phyloP scores from a whole-genome alignment of 2,113 vertebrate species.

The Serinus canaria region DNA sequence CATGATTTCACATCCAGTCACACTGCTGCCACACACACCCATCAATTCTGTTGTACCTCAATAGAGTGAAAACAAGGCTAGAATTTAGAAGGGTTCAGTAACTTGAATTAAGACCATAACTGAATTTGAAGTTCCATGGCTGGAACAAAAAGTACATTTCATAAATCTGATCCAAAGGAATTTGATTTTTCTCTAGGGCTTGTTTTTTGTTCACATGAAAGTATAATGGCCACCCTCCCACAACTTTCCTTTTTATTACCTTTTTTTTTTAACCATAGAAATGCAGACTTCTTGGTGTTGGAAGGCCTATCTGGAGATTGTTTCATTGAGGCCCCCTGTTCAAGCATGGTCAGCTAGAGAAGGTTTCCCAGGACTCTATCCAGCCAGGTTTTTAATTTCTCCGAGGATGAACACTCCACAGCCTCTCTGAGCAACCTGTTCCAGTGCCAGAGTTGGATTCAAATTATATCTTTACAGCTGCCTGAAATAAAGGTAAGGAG shows the following conservation, averaged over 20 bases:
- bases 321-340: fast-evolving
- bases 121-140: neutral
- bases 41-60: neutral
- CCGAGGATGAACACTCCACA: neutral
- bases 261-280: neutral
- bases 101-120: neutral
- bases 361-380: neutral
- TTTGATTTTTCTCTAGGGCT: neutral
- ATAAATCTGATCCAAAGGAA: neutral
- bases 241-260: neutral
- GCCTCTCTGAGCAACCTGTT: neutral
- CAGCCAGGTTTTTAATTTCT: neutral
- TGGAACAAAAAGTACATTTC: neutral
- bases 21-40: neutral
- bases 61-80: neutral
- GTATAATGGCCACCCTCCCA: too few species aligned
- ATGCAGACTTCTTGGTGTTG: neutral
- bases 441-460: neutral
- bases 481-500: neutral
- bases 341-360: neutral
- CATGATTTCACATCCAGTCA: conserved; percentile 35
- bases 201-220: neutral
- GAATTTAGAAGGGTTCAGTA: neutral
- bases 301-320: neutral
- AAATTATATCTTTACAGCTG: neutral